Conservation (phyloP, 2,888 invertebrate species). For the Perithous albicinctus region DNA sequence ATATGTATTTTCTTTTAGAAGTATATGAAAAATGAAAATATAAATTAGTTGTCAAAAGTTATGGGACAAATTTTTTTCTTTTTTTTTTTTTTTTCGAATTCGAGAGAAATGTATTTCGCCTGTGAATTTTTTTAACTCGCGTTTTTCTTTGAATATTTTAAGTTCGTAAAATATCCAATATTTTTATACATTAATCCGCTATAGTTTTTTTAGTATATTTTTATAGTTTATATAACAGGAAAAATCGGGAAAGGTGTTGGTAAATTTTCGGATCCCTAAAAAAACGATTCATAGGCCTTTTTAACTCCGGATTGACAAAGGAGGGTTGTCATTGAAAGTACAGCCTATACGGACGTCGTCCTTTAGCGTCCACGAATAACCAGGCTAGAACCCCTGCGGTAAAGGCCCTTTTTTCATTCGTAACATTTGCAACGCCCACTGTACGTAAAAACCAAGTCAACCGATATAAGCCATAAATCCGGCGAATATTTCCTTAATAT, state of each 20-base stretch:
- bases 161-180: not conserved
- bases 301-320: constrained; percentile 8
- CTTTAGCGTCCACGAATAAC: constrained; percentile 8
- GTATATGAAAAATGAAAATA: no score
- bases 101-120: no score
- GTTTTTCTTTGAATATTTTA: constrained; percentile 1
- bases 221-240: not conserved
- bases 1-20: not conserved
- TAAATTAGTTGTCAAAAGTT: no score
- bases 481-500: not conserved
- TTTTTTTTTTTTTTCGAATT: not conserved
- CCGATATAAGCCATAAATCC: constrained; percentile 7
- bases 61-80: no score
- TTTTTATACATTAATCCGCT: not conserved
- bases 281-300: constrained; percentile 8
- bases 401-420: not conserved
- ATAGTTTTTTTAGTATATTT: not conserved
- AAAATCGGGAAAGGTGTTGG: not conserved
- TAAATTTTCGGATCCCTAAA: not conserved
- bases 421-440: constrained; percentile 18
- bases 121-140: not conserved
- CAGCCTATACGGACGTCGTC: not conserved
- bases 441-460: constrained; percentile 4
- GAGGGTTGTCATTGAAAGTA: constrained; percentile 15
- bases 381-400: not conserved